These are phyloP conservation scores for Microplitis mediator DNA, from an alignment of 1,140 invertebrate species.

Conservation along the genomic window DNA sequence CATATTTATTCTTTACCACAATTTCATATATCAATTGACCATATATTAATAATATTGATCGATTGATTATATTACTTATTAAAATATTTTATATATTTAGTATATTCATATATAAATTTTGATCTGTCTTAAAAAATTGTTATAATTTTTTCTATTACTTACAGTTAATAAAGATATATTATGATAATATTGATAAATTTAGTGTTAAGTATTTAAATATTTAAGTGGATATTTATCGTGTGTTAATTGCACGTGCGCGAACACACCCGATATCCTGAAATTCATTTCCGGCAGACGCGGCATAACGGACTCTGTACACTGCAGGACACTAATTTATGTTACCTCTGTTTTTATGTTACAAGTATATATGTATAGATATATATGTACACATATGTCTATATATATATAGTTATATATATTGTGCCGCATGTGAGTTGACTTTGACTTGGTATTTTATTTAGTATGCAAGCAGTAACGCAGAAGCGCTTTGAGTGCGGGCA, in stretches of 20 bases:
- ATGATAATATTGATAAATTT: no score
- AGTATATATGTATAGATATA: not conserved
- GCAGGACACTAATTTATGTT: conserved; percentile 29
- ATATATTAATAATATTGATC: not conserved
- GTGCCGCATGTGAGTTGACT: conserved; percentile 1
- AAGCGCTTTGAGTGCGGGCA: not conserved
- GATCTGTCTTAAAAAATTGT: no score
- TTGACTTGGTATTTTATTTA: not conserved
- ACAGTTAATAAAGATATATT: no score
- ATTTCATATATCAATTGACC: no score
- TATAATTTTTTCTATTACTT: no score
- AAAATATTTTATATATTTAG: no score
- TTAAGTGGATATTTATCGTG: conserved; percentile 26
- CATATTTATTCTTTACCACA: not conserved
- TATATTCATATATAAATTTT: no score
- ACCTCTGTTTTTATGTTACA: not conserved
- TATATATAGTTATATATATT: not conserved
- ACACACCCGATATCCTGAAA: conserved; percentile 27
- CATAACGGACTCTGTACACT: conserved; percentile 8
- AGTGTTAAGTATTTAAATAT: no score
- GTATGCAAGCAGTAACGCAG: not conserved
- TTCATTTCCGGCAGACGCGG: conserved; percentile 37
- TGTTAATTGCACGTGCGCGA: conserved; percentile 35
- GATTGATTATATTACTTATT: not conserved
- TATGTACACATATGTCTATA: not conserved